A percentile compares a stretch with the other conserved stretches of the same genome.
Evolutionary conservation across 2,888 invertebrate genomes (phyloP).

Genomic region (Carterocephalus palaemon): DNA sequence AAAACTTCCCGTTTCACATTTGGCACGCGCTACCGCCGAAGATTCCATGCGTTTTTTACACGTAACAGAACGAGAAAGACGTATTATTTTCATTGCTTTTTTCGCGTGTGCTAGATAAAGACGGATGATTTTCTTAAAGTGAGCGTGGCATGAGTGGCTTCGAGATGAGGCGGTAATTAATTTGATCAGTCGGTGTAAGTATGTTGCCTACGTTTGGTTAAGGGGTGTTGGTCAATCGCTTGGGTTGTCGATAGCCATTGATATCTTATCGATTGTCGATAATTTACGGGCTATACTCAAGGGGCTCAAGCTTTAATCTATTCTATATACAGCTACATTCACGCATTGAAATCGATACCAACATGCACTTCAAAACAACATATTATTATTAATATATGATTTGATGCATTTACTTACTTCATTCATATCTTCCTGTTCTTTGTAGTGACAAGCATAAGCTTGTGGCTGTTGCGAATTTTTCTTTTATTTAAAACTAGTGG

Average conservation of each 20-base stretch:
- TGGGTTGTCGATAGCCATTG: conserved; percentile 15
- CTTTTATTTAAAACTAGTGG: too few relatives aligned
- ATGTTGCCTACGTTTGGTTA: conserved; percentile 45
- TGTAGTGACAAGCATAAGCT: too few relatives aligned
- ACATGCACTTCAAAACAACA: too few relatives aligned
- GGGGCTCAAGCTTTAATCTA: too few relatives aligned
- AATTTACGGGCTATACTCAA: not conserved
- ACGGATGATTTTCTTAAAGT: conserved; percentile 34
- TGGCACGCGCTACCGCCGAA: conserved; percentile 66
- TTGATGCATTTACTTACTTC: too few relatives aligned
- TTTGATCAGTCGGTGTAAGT: conserved; percentile 70
- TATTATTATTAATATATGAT: too few relatives aligned
- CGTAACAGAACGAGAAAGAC: conserved; percentile 32
- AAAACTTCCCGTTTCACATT: conserved; percentile 69
- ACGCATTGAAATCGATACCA: too few relatives aligned
- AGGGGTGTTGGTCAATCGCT: conserved; percentile 40
- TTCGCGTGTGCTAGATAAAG: conserved; percentile 38
- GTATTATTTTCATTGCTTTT: conserved; percentile 30
- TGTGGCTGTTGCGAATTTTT: too few relatives aligned
- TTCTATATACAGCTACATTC: too few relatives aligned
- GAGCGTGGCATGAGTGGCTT: conserved; percentile 49
- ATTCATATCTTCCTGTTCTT: too few relatives aligned
- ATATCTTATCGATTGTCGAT: not conserved
- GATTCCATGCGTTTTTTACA: conserved; percentile 54
- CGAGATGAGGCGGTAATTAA: conserved; percentile 74